Conservation (phyloP, 2,888 invertebrate genomes). For the Parasteatoda lunata region DNA sequence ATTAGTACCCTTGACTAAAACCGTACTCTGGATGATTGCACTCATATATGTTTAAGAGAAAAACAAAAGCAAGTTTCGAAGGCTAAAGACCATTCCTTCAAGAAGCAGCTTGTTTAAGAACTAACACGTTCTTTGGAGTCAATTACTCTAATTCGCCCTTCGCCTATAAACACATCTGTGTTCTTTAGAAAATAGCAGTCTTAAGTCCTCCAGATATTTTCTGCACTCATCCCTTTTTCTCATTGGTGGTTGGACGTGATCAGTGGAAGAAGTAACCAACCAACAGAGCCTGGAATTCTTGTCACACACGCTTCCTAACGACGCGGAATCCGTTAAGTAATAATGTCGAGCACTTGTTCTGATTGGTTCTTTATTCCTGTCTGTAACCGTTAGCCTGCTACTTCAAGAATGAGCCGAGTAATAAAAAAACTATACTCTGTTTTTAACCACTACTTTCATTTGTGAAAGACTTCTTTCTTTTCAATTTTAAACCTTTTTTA, state of each 20-base stretch:
- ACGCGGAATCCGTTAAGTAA: constrained; percentile 57
- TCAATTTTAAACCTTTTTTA: no score
- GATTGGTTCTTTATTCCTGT: constrained; percentile 51
- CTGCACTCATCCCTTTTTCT: background rate
- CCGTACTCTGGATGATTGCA: background rate
- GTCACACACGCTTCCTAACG: constrained; percentile 51
- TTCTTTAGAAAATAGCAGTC: constrained; percentile 9
- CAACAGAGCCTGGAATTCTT: constrained; percentile 19
- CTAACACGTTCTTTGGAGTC: constrained; percentile 6
- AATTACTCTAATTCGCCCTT: constrained; percentile 28
- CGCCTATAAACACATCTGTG: constrained; percentile 23
- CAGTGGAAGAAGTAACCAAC: constrained; percentile 6
- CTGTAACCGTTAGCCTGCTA: constrained; percentile 3
- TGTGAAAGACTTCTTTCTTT: background rate
- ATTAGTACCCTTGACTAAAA: background rate
- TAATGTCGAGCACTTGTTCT: constrained; percentile 58
- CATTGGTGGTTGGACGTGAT: constrained; percentile 40
- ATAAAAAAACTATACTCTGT: constrained; percentile 10
- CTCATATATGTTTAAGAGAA: background rate
- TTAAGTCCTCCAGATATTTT: constrained; percentile 23
- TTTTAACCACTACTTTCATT: constrained; percentile 2
- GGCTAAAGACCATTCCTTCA: constrained; percentile 1
- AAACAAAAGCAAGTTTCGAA: background rate
- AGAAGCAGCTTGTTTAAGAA: background rate
- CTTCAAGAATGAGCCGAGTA: background rate